phyloP scores from a whole-genome alignment of 2,888 invertebrate genomes.

The Caradrina kadenii region DNA sequence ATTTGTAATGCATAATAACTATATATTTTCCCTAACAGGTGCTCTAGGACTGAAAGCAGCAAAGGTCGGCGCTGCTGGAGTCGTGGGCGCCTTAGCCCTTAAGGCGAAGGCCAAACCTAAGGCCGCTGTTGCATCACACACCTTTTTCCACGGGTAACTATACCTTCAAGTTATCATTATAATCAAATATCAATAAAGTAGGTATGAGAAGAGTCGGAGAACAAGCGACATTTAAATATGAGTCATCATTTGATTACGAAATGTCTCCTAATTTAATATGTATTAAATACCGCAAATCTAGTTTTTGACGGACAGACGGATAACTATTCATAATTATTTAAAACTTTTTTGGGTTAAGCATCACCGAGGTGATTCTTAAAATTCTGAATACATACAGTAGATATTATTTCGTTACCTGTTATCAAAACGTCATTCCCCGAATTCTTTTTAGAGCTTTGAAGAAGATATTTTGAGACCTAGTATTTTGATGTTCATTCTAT shows the following conservation, averaged over 20 bases:
- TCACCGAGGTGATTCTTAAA: background rate
- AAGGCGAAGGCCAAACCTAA: constrained; percentile 78
- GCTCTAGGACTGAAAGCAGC: constrained; percentile 83
- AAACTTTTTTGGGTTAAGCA: background rate
- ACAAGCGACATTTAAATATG: background rate
- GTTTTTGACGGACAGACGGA: background rate
- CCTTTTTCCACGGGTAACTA: constrained; percentile 58
- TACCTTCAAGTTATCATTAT: background rate
- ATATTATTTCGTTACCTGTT: background rate
- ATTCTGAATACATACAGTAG: background rate
- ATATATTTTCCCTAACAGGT: constrained; percentile 65
- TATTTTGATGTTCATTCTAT: too few species aligned
- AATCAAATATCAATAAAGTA: background rate
- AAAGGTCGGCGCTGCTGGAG: constrained; percentile 79
- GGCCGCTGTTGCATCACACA: constrained; percentile 63
- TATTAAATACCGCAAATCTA: background rate
- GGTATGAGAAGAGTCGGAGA: background rate
- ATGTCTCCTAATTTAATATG: background rate
- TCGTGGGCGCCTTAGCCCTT: constrained; percentile 81
- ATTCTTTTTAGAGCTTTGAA: too few species aligned
- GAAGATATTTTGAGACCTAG: too few species aligned
- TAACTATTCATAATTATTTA: background rate
- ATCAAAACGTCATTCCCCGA: background rate
- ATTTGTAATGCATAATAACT: background rate
- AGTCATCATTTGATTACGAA: background rate